Base-by-base conservation (phyloP, 1,140 invertebrate genomes). In the Bombus vancouverensis region DNA sequence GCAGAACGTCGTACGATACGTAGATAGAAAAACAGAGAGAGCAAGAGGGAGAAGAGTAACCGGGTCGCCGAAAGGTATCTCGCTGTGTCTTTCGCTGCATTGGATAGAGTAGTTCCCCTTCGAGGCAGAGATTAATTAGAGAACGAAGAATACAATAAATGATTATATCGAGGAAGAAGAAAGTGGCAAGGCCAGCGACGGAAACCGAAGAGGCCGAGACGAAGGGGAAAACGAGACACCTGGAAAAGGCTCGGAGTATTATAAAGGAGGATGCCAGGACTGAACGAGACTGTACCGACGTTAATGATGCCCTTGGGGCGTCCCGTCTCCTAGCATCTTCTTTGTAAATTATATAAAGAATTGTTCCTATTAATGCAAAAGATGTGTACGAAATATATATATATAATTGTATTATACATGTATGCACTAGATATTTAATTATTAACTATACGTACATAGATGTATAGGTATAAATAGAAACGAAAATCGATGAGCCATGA, bases 281-380 rank as follows among this genome's bases (percentile, higher is more conserved):
- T 76, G 83, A 87, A 82, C 79, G 83, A 87, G 84, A 90, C 83
- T 88, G 89, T 90, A 81, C 79, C 90, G 91, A 87, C 89, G 92
- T 94, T 94, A 94, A 94, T 93, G 93, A 94, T 94, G 93, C 92
- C 93, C 89, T 88, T 91, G 87, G 91, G 93, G 89, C 84, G 59
- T 65, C 79, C 82, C 83, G 76, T 86, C 83, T 83, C 73, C 70
- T 59, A 57, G 81, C 85, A 84, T 87, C 77, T 82, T 65, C 87
- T 93, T 94, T 94, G 92, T 93, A 91, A 85, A 85, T 85, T 85
- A 85, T 80, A 85, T 80, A 80, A 85, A 85, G 89, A 93, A 93
- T 93, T 92, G 92, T 90, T 92, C 75, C 79, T 84, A 86, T 88
- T 88, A 90, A 37, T 82, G 42, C 68, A 85, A 87, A 81, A 81